phyloP scores from a whole-genome alignment of 2,888 invertebrate genomes.

The Pasiphila rectangulata region DNA sequence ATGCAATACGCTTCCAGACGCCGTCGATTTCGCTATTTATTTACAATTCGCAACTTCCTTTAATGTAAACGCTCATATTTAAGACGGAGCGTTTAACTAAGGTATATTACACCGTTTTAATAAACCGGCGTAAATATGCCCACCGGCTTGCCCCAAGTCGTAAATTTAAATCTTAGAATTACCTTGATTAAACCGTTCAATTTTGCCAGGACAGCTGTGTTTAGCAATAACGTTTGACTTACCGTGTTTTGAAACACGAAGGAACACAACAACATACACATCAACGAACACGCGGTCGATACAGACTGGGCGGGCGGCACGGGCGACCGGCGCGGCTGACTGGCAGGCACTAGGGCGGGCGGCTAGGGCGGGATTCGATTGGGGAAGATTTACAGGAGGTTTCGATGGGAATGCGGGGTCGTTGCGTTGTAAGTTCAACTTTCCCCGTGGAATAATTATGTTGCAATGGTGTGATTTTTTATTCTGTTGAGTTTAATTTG shows the following conservation, averaged over 20 bases:
- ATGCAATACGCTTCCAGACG: conserved; percentile 9
- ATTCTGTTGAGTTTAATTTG: conserved; percentile 11
- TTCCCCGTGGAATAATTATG: conserved; percentile 32
- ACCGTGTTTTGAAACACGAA: conserved; percentile 26
- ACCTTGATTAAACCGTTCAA: conserved; percentile 1
- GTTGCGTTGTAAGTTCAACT: conserved; percentile 31
- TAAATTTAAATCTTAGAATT: conserved; percentile 21
- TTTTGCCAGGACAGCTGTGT: background rate
- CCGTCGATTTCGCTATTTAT: conserved; percentile 11
- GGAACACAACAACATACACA: conserved; percentile 48
- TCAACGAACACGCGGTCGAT: conserved; percentile 53
- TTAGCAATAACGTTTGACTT: conserved; percentile 14
- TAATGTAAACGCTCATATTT: background rate
- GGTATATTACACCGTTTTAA: conserved; percentile 21
- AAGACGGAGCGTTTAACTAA: too few relatives aligned
- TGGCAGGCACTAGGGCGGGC: conserved; percentile 57
- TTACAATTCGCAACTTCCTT: conserved; percentile 4
- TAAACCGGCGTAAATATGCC: conserved; percentile 20
- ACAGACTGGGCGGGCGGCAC: conserved; percentile 37
- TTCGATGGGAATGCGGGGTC: conserved; percentile 27
- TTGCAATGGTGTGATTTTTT: conserved; percentile 18
- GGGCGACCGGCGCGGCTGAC: conserved; percentile 54
- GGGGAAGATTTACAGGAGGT: conserved; percentile 28
- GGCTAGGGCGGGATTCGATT: conserved; percentile 42
- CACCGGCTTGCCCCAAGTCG: conserved; percentile 22